Percentiles rank a stretch among this genome's conserved stretches.
Conservation (phyloP, 2,888 invertebrate species). For the Dastarcus helophoroides region DNA sequence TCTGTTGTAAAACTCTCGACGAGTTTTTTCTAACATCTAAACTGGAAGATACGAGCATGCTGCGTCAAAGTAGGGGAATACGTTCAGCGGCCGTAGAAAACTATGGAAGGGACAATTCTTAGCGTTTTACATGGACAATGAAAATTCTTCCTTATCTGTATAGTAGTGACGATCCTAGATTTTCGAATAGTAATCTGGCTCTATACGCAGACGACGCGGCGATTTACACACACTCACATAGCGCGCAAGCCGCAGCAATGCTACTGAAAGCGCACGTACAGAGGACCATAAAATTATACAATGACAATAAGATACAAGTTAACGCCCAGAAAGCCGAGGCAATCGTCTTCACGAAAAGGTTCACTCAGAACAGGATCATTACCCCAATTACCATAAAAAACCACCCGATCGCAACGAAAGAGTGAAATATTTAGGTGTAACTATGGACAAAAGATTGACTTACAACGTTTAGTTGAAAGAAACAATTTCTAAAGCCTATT, state of each 20-base stretch:
- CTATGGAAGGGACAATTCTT: too few species aligned
- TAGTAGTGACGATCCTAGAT: conserved; percentile 11
- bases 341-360: conserved; percentile 13
- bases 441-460: conserved; percentile 11
- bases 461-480: conserved; percentile 11
- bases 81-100: too few species aligned
- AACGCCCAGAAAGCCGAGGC: conserved; percentile 12
- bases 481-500: conserved; percentile 5
- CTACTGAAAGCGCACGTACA: conserved; percentile 10
- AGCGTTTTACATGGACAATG: too few species aligned
- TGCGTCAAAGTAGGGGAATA: too few species aligned
- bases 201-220: conserved; percentile 15
- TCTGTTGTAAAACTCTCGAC: too few species aligned
- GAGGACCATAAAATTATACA: conserved; percentile 7
- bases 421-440: conserved; percentile 12
- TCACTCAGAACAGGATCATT: conserved; percentile 8
- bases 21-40: too few species aligned
- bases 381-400: conserved; percentile 8
- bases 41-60: too few species aligned
- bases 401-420: conserved; percentile 5
- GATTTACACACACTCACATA: conserved; percentile 11
- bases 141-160: too few species aligned
- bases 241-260: conserved; percentile 6
- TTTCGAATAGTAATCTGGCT: conserved; percentile 11
- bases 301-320: conserved; percentile 13